These are phyloP conservation scores for Galemys pyrenaicus DNA, from an alignment of 2,113 vertebrate species.

Conservation along the genomic window DNA sequence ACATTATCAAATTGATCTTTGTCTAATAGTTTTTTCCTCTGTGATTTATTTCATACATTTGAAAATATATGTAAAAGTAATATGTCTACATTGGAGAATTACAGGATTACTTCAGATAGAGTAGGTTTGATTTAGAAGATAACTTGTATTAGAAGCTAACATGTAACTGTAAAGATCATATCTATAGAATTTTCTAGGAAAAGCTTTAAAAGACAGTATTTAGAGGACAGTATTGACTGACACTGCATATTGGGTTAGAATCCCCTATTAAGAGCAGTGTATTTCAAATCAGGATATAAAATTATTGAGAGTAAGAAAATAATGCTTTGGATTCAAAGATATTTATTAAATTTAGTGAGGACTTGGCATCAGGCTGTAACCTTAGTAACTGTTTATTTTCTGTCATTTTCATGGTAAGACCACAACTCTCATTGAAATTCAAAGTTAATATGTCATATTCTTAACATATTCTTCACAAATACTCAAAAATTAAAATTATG, in stretches of 20 bases:
- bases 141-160: background rate
- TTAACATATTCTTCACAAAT: background rate
- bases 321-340: background rate
- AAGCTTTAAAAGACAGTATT: background rate
- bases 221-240: background rate
- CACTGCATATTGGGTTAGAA: background rate
- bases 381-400: constrained; percentile 19
- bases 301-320: background rate
- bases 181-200: background rate
- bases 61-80: background rate
- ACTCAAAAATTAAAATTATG: background rate
- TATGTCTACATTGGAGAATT: background rate
- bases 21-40: background rate
- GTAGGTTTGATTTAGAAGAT: background rate
- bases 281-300: background rate
- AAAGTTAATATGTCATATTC: background rate
- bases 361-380: background rate
- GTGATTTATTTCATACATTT: constrained; percentile 23
- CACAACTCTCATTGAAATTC: constrained; percentile 8
- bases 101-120: constrained; percentile 27
- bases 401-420: constrained; percentile 1
- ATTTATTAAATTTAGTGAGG: background rate
- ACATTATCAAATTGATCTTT: background rate
- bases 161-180: background rate
- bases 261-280: background rate